Conservation (phyloP, 2,888 invertebrate genomes). For the Macrophya alboannulata region DNA sequence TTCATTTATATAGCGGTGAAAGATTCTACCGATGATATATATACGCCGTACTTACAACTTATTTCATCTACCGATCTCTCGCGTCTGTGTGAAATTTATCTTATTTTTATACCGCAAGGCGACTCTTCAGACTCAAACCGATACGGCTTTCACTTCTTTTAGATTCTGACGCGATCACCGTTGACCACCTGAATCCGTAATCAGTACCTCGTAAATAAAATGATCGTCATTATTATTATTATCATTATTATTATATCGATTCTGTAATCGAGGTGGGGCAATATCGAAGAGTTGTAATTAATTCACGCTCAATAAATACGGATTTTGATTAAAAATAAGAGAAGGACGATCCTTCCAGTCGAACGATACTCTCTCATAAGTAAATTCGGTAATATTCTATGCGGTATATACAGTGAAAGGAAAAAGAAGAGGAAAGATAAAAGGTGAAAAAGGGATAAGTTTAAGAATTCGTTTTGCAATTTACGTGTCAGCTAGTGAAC, state of each 20-base stretch:
- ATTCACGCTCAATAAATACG: background rate
- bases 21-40: background rate
- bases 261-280: background rate
- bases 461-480: background rate
- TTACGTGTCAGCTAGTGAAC: background rate
- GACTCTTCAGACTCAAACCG: background rate
- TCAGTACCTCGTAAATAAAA: conserved; percentile 25
- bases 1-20: background rate
- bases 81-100: background rate
- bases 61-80: background rate
- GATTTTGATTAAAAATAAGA: background rate
- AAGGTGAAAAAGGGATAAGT: background rate
- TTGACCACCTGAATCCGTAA: conserved; percentile 51
- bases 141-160: conserved; percentile 45
- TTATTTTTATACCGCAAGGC: background rate
- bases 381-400: background rate
- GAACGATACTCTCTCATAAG: background rate
- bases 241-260: background rate
- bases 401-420: background rate
- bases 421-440: too few relatives aligned
- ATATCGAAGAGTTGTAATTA: background rate
- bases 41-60: background rate
- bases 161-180: conserved; percentile 37
- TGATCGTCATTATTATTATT: conserved; percentile 24
- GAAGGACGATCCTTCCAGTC: background rate